phyloP scores from a whole-genome alignment of 2,888 invertebrate species.

The Spilarctia lutea region DNA sequence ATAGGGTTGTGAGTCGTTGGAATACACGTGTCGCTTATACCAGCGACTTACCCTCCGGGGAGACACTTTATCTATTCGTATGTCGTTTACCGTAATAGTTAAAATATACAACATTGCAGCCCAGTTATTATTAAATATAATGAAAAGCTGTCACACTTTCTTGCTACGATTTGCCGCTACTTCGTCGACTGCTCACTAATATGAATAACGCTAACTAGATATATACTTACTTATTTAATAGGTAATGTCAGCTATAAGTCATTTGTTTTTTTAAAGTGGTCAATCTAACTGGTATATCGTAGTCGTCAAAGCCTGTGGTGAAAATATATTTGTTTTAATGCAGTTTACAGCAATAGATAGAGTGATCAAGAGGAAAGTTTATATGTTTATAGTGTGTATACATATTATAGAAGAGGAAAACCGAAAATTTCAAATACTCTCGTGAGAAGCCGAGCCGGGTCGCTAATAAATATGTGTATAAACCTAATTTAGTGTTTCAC shows the following conservation, averaged over 20 bases:
- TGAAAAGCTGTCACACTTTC: constrained; percentile 21
- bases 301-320: neutral
- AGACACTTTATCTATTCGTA: constrained; percentile 49
- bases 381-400: no score
- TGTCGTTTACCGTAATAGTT: constrained; percentile 38
- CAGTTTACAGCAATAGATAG: no score
- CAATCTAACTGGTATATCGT: neutral
- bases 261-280: neutral
- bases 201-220: constrained; percentile 3
- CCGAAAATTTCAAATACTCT: no score
- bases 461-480: no score
- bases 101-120: constrained; percentile 12
- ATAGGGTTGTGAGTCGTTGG: neutral
- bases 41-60: constrained; percentile 50
- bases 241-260: neutral
- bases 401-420: no score
- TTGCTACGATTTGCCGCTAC: constrained; percentile 15
- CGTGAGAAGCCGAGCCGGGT: no score
- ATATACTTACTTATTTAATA: neutral
- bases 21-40: neutral
- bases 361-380: no score
- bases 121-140: constrained; percentile 4
- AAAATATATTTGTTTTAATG: neutral
- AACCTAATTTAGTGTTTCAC: neutral
- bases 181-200: neutral